Evolutionary conservation across 2,797 vertebrate species (phyloP).

Genomic region (Halcyon chelicuti): DNA sequence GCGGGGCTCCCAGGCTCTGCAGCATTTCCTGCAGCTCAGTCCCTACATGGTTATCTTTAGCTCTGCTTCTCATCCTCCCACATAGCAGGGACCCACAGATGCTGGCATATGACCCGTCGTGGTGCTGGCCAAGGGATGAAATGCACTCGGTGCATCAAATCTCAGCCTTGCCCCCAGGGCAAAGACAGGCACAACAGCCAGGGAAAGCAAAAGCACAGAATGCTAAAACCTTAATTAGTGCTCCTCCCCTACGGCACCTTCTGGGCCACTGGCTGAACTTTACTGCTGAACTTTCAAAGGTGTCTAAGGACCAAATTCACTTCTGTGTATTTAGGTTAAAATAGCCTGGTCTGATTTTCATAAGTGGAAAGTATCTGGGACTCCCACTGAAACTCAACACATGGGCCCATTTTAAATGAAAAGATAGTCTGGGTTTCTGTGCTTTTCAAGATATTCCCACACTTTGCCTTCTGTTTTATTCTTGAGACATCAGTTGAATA

Average conservation of each 20-base stretch:
- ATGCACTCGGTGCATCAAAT: neutral
- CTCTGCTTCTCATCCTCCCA: neutral
- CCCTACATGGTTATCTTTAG: neutral
- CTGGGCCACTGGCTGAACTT: neutral
- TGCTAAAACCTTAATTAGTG: neutral
- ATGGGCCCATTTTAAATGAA: neutral
- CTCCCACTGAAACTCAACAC: neutral
- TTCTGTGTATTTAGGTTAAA: neutral
- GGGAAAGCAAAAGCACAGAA: neutral
- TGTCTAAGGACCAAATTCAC: neutral
- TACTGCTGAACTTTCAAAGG: neutral
- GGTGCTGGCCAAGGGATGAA: neutral
- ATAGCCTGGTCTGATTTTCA: neutral
- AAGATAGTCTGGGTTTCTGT: neutral
- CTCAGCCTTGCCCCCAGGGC: neutral
- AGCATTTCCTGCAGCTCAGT: neutral
- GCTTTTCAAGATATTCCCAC: neutral
- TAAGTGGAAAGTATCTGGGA: neutral
- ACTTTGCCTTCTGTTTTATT: neutral
- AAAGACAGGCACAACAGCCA: neutral
- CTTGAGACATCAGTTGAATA: constrained; percentile 9
- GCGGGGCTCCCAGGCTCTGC: neutral
- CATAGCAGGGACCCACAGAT: neutral
- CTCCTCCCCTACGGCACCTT: neutral
- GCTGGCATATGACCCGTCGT: neutral